Base-by-base conservation (phyloP, 2,797 vertebrate species). In the Eulemur mongoz region DNA sequence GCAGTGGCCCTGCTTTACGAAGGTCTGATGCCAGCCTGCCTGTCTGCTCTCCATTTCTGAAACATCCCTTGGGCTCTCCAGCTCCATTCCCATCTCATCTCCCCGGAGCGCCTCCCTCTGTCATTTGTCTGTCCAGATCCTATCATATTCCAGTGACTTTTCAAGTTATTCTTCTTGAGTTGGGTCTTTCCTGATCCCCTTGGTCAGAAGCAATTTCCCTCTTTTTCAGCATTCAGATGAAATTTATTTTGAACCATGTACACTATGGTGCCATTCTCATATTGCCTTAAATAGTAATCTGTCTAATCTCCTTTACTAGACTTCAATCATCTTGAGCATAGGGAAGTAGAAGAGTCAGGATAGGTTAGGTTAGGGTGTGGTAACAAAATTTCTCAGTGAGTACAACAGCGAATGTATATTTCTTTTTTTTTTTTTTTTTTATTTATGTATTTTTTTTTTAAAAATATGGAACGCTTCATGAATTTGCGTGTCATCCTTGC, bases 171-270 rank as follows among this genome's bases (percentile, higher is more conserved):
- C 82, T 82, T 89, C 43, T 78, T 81, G 54, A 63, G 83, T 45
- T 23, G 57, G 38, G 12, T 59, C 86, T 93, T 91, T 86, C 57
- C 43, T 48, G 72, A 91, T 86, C 70, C 86, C n/a, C 6, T 52
- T 75, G 17, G 35, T 79, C 69, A 86, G 45, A 97, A 95, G n/a
- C 27, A 94, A 95, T 91, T 95, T 91, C 27, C 67, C 54, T 35
- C 45, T 69, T 93, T 85, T 83, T 81, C 15, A 84, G 23, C 63
- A 83, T 83, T 89, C 18, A 54, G 48, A 80, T 69, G 43, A 97
- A 87, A 72, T 80, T 59, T 63, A 48, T 57, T 93, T 87, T 81
- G 32, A 93, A 35, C 27, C 0, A n/a, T 40, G 18, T 48, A 27
- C 50, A 40, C 79, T 9, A 65, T n/a, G 23, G 2, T 32, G 9